phyloP scores from a whole-genome alignment of 1,140 invertebrate species.

The Uloborus diversus region DNA sequence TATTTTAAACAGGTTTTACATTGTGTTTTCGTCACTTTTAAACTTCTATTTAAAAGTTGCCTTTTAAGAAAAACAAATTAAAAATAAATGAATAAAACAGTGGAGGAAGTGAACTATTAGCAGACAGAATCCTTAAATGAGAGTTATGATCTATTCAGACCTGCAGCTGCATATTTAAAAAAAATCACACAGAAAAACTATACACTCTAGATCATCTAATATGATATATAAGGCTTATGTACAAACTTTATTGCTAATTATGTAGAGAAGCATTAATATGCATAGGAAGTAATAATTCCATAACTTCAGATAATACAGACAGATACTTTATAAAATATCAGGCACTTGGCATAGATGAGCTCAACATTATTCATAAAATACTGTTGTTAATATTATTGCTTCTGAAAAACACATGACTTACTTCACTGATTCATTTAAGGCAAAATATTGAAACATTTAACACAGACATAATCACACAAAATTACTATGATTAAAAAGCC shows the following conservation, averaged over 20 bases:
- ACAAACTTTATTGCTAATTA: constrained; percentile 52
- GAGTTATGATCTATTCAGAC: neutral
- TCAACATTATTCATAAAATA: constrained; percentile 53
- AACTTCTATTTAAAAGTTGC: no score
- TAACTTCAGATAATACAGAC: constrained; percentile 44
- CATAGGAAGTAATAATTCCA: constrained; percentile 36
- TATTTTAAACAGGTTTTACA: no score
- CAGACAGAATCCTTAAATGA: no score
- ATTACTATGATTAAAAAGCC: no score
- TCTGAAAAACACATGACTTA: constrained; percentile 12
- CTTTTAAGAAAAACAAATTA: no score
- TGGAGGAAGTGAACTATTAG: no score
- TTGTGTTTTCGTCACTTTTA: no score
- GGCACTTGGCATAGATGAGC: constrained; percentile 52
- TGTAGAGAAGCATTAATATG: constrained; percentile 41
- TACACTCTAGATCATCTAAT: constrained; percentile 22
- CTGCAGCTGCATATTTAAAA: neutral
- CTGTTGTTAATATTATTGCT: constrained; percentile 48
- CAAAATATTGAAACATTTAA: neutral
- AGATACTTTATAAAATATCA: constrained; percentile 53
- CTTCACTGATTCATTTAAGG: neutral
- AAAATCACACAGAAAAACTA: constrained; percentile 18
- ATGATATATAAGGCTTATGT: constrained; percentile 53
- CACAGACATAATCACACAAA: no score
- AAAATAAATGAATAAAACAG: no score